Evolutionary conservation across 2,797 vertebrate genomes (phyloP), one percentile per base, ranked within the genome.

Genomic region (Pseudocheirus occidentalis): DNA sequence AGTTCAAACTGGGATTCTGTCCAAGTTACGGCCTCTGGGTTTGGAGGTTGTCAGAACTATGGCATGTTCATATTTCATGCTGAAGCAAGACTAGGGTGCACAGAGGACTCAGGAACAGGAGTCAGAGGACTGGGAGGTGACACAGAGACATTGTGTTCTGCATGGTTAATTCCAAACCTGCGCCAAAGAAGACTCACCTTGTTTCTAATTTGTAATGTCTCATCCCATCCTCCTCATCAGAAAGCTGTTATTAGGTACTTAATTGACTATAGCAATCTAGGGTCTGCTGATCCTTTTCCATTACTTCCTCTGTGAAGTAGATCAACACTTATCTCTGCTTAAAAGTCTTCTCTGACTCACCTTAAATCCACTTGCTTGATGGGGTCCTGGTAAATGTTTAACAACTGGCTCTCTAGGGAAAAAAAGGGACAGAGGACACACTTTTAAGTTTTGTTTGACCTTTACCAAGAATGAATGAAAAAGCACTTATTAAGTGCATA

Each of bases 161-260:
- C 89, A 56, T 91, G 92, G 95, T 96, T 96, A 93, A 97, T 95
- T 97, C 97, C 92, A 97, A 91, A 95, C 58, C n/a, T 92, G 81
- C 55, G 94, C 91, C 59, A 95, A 93, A 91, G 66, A 90, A 92
- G 50, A 81, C 40, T 90, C n/a, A n/a, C 66, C 91, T 92, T 50
- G 93, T 96, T 96, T 97, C 90, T 27, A 46, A 87, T 87, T 87
- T 87, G 9, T 50, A 50, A 27, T 87, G 40, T 50, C 40, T 87
- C 40, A 81, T 94, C 97, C 97, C 55, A 94, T 46, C 11, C 57
- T 94, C 31, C 13, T 91, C 46, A 12, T 87, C 16, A 87, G 73
- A 87, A 87, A 50, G 58, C 0, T 24, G 40, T 28, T 56, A 94
- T n/a, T 29, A 92, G 94, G 28, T 0, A 28, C 16, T 56, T 87